Conservation (phyloP, 2,797 vertebrate genomes). For the Morus bassanus region DNA sequence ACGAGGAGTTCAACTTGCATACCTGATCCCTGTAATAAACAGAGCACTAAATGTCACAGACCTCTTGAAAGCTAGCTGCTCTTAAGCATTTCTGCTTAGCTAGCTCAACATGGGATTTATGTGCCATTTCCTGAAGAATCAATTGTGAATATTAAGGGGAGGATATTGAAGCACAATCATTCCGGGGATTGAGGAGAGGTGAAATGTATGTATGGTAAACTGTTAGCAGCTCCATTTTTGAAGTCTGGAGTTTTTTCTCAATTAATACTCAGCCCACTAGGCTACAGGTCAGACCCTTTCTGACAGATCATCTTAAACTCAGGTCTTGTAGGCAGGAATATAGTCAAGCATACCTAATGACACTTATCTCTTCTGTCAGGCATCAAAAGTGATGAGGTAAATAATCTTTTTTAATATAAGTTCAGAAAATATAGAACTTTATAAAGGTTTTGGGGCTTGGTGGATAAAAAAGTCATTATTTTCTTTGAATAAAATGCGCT, state of each 20-base stretch:
- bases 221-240: neutral
- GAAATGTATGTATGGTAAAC: neutral
- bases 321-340: neutral
- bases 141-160: neutral
- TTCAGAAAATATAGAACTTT: neutral
- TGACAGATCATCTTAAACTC: neutral
- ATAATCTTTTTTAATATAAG: neutral
- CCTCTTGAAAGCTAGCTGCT: neutral
- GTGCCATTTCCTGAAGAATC: neutral
- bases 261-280: neutral
- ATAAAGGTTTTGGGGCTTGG: neutral
- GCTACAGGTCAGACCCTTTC: neutral
- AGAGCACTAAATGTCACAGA: neutral
- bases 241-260: neutral
- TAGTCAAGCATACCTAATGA: neutral
- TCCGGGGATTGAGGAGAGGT: neutral
- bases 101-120: neutral
- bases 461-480: neutral
- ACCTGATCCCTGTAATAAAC: neutral
- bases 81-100: neutral
- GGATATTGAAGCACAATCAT: neutral
- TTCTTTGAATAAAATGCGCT: neutral
- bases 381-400: neutral
- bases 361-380: neutral
- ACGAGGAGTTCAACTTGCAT: accelerated